A percentile compares a stretch with the other conserved stretches of the same genome.
Evolutionary conservation across 64 coral and sea anemone species (phyloP).

Genomic region (Pocillopora verrucosa): DNA sequence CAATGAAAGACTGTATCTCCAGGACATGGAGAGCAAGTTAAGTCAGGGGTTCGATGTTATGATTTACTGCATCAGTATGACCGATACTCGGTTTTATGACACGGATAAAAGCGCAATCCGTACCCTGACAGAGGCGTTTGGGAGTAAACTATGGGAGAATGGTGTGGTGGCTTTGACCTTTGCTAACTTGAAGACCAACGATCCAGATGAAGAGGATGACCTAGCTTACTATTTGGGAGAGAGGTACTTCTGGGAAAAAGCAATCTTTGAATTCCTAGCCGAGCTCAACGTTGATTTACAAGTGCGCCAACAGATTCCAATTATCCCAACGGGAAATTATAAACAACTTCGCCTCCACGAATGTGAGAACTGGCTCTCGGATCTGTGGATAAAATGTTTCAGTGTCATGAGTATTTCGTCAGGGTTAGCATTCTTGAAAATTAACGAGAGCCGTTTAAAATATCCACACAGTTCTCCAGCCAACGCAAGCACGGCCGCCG

Average conservation of each 20-base stretch:
- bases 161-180: constrained; percentile 31
- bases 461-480: too few relatives aligned
- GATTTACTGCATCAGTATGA: constrained; percentile 48
- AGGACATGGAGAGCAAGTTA: neutral
- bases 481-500: too few relatives aligned
- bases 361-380: too few relatives aligned
- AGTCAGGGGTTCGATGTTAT: constrained; percentile 2
- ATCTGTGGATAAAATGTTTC: too few relatives aligned
- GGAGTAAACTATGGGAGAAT: constrained; percentile 4
- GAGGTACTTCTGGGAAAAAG: neutral
- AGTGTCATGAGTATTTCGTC: too few relatives aligned
- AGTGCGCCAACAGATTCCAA: too few relatives aligned
- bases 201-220: constrained; percentile 28
- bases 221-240: neutral
- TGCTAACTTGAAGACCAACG: constrained; percentile 29
- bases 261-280: neutral
- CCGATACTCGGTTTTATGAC: neutral
- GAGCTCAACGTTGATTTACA: too few relatives aligned
- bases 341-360: too few relatives aligned
- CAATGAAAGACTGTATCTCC: neutral
- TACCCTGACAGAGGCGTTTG: neutral
- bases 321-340: too few relatives aligned
- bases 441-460: too few relatives aligned
- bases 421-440: too few relatives aligned
- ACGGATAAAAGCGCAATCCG: constrained; percentile 21